phyloP scores from a whole-genome alignment of 1,140 invertebrate genomes.

The Brachionus paranguensis region DNA sequence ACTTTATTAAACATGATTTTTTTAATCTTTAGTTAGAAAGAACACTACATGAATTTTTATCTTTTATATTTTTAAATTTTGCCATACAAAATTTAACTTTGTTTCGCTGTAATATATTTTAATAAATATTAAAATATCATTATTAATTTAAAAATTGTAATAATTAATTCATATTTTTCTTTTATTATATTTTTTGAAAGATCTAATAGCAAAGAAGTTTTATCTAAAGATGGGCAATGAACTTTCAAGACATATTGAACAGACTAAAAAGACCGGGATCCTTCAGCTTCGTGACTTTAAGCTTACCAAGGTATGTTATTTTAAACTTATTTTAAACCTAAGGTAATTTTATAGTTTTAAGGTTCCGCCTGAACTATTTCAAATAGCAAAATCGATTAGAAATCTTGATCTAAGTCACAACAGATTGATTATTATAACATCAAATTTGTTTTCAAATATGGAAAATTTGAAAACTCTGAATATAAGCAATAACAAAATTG shows the following conservation, averaged over 20 bases:
- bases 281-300: conserved; percentile 8
- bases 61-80: background rate
- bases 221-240: conserved; percentile 26
- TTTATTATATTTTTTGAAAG: background rate
- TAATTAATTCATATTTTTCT: background rate
- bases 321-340: no score
- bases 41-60: background rate
- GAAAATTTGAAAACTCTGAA: conserved; percentile 28
- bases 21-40: background rate
- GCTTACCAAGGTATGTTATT: background rate
- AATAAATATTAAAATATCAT: background rate
- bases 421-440: background rate
- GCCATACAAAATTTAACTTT: background rate
- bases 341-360: background rate
- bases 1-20: background rate
- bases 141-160: background rate
- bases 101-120: background rate
- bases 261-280: conserved; percentile 33
- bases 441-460: background rate
- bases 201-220: background rate
- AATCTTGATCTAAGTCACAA: conserved; percentile 26
- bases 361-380: conserved; percentile 4
- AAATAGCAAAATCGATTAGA: background rate
- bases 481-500: conserved; percentile 41
- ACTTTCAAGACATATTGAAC: conserved; percentile 25